These are phyloP conservation scores for Seira sanloemensis DNA, from an alignment of 2,888 invertebrate species.

Conservation along the genomic window DNA sequence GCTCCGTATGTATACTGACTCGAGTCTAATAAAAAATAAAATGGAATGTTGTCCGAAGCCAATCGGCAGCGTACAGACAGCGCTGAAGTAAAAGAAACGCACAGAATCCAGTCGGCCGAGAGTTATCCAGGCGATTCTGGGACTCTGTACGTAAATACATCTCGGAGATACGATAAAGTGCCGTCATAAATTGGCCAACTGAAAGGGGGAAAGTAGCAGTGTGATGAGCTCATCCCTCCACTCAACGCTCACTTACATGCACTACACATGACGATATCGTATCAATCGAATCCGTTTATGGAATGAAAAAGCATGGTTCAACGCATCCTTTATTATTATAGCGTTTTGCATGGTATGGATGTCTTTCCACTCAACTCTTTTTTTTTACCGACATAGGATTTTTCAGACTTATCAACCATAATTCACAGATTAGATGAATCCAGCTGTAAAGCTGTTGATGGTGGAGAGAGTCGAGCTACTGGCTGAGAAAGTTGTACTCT, in stretches of 20 bases:
- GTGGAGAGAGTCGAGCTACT: not conserved
- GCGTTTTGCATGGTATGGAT: not conserved
- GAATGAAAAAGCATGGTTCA: slow-evolving; percentile 43
- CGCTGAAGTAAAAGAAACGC: too few relatives aligned
- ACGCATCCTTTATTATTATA: slow-evolving; percentile 37
- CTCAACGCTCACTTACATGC: not conserved
- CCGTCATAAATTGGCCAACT: slow-evolving; percentile 20
- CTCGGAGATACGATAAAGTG: not conserved
- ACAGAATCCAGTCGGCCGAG: too few relatives aligned
- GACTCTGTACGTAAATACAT: too few relatives aligned
- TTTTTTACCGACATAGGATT: not conserved
- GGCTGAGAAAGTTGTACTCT: not conserved
- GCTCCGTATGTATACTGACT: too few relatives aligned
- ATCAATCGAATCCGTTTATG: slow-evolving; percentile 28
- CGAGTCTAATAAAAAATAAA: too few relatives aligned
- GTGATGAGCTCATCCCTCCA: not conserved
- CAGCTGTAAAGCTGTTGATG: slow-evolving; percentile 57
- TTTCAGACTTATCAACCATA: slow-evolving; percentile 47
- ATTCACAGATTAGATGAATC: slow-evolving; percentile 63
- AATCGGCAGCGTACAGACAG: too few relatives aligned
- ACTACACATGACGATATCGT: not conserved
- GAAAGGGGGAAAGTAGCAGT: not conserved
- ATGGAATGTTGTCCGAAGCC: too few relatives aligned
- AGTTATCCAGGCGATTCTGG: too few relatives aligned
- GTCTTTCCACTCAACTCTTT: not conserved